Percentiles rank a stretch among this genome's conserved stretches.
phyloP scores from a whole-genome alignment of 64 coral and sea anemone genomes.

The Stichodactyla helianthus region DNA sequence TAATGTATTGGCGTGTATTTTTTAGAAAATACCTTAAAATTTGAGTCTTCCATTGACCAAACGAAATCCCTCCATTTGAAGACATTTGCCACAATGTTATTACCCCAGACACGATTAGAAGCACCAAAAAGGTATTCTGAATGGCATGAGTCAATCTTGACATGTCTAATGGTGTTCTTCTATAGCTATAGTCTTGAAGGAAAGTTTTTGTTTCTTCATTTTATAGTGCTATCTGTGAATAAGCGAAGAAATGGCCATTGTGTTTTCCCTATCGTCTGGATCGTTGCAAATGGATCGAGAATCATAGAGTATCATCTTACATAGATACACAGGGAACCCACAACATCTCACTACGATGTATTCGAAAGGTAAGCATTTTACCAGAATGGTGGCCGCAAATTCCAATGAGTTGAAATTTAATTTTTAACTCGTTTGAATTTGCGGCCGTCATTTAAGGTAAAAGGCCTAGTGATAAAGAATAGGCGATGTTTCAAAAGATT shows the following conservation, averaged over 20 bases:
- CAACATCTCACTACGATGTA: no score
- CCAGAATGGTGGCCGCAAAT: no score
- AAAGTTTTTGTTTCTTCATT: background rate
- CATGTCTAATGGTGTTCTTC: background rate
- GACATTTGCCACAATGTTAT: constrained; percentile 3
- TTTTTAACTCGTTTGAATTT: no score
- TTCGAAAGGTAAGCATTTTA: no score
- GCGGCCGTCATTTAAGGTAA: no score
- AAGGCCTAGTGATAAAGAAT: no score
- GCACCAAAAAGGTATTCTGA: background rate
- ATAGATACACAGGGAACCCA: background rate
- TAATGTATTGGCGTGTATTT: background rate
- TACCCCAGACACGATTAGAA: background rate
- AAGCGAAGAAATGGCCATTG: background rate
- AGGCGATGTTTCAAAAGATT: no score
- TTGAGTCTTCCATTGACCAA: background rate
- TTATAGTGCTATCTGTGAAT: background rate
- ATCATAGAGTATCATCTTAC: background rate
- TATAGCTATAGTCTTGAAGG: background rate
- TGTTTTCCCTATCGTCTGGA: background rate
- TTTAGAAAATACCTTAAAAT: background rate
- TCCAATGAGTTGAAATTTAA: no score
- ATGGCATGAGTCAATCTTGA: background rate
- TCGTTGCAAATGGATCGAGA: background rate
- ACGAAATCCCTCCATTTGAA: background rate